A percentile compares a stretch with the other conserved stretches of the same genome.
phyloP scores from a whole-genome alignment of 2,797 vertebrate genomes.

The Loriculus beryllinus region DNA sequence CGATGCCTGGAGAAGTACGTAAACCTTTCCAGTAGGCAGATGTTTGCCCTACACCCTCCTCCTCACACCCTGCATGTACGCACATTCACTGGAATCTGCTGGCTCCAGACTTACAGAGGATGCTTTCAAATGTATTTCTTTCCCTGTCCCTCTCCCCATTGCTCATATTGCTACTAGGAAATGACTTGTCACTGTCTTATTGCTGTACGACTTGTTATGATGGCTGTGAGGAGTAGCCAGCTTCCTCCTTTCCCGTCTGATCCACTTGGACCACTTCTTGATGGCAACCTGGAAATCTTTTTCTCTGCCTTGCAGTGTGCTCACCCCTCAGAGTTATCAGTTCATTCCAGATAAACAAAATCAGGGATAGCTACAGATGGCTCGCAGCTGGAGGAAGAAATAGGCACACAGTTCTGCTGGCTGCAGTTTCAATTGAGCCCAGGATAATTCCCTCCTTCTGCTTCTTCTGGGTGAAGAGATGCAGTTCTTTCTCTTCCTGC shows the following conservation, averaged over 20 bases:
- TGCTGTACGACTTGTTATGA: not conserved
- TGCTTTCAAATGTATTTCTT: not conserved
- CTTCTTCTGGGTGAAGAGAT: constrained; percentile 27
- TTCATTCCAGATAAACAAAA: not conserved
- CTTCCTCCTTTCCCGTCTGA: not conserved
- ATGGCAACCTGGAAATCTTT: not conserved
- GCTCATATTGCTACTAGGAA: not conserved
- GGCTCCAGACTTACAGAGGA: not conserved
- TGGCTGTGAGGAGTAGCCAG: not conserved
- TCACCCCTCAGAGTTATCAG: not conserved
- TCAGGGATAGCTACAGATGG: constrained; percentile 28
- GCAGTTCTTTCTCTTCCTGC: not conserved
- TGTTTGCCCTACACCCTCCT: not conserved
- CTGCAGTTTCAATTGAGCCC: constrained; percentile 7
- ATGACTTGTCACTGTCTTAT: not conserved
- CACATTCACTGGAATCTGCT: not conserved
- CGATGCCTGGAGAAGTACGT: not conserved
- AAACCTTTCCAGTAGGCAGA: not conserved
- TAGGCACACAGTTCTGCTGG: constrained; percentile 30
- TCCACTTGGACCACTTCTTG: not conserved
- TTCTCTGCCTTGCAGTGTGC: not conserved
- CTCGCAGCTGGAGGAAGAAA: constrained; percentile 35
- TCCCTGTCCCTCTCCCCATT: not conserved
- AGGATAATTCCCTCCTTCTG: constrained; percentile 50
- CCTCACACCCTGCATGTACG: not conserved